A percentile compares a stretch with the other conserved stretches of the same genome.
phyloP scores from a whole-genome alignment of 2,797 vertebrate species.

The Lerista edwardsae region DNA sequence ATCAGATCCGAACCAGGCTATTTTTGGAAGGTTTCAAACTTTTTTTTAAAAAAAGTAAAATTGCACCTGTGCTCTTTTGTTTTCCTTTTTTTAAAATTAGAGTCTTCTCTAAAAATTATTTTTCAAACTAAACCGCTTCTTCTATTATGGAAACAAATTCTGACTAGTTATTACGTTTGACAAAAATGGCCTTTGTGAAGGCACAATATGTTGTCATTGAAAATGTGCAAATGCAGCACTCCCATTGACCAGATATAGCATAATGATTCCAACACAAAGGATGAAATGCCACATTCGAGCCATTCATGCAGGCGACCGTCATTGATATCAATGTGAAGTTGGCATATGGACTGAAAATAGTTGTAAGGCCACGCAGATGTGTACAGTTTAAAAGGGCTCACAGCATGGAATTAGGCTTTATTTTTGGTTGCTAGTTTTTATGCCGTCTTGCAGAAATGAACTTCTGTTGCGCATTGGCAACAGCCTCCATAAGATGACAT shows the following conservation, averaged over 20 bases:
- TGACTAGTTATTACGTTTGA: conserved; percentile 36
- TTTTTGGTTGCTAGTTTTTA: conserved; percentile 18
- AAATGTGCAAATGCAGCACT: conserved; percentile 38
- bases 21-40: background rate
- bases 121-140: background rate
- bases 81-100: background rate
- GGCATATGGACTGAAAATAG: conserved; percentile 33
- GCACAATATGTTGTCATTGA: conserved; percentile 34
- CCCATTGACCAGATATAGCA: conserved; percentile 27
- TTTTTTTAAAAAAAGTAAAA: background rate
- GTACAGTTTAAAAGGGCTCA: background rate
- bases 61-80: background rate
- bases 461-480: background rate
- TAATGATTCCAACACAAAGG: conserved; percentile 17
- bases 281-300: conserved; percentile 7
- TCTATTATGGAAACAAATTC: conserved; percentile 25
- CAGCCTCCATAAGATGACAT: background rate
- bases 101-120: background rate
- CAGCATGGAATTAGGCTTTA: conserved; percentile 28
- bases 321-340: background rate
- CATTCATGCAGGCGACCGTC: conserved; percentile 31
- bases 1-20: background rate
- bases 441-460: conserved; percentile 31
- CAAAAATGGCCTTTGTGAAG: conserved; percentile 35
- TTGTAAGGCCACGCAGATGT: conserved; percentile 21